Base-by-base conservation (phyloP, 2,888 invertebrate species). In the Tillus elongatus region DNA sequence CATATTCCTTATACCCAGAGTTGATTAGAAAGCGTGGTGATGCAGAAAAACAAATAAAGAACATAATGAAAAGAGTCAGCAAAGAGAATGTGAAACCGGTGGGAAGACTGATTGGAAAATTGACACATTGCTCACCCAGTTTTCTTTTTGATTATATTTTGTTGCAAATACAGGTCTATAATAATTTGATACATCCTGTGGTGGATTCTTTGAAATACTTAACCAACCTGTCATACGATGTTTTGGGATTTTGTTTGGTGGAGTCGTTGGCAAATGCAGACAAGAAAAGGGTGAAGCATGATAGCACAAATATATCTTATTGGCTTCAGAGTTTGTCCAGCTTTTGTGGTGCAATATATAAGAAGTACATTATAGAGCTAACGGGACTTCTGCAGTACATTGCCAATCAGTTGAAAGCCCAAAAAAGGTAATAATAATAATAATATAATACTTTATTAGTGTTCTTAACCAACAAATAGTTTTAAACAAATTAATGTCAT, bases 61-160 rank as follows among this genome's bases (percentile, higher is more conserved):
- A 91, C 47, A 84, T 96, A 24, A 92, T 98, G 90, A 96, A 97
- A 68, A 80, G 87, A 44, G 90, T 92, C 24, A 93, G 93, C 53
- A 99, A 98, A 61, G 98, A 99, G 63, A 98, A 95, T 56, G 91
- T 96, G 3, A 98, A 97, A 64, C 91, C 89, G 1, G 87, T 93
- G 42, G 98, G 98, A 1, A 74, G 98, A 40, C 81, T 88, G 32
- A 86, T 99, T 45, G 98, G 97, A 9, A 99, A 99, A 70, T 71
- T 97, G 16, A 91, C 93, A 14, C 97, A 98, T 62, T 90, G 89
- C 33, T 89, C 93, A 29, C 97, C 99, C 0, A 88, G 89, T 4
- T 85, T 92, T 54, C 74, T 99, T 3, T 96, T 98, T 61, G 96
- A 98, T 68, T 96, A 97, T 63, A 90, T 66, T 15, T 43, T 66